Base-by-base conservation (phyloP, 2,113 vertebrate genomes). In the Felis chaus region DNA sequence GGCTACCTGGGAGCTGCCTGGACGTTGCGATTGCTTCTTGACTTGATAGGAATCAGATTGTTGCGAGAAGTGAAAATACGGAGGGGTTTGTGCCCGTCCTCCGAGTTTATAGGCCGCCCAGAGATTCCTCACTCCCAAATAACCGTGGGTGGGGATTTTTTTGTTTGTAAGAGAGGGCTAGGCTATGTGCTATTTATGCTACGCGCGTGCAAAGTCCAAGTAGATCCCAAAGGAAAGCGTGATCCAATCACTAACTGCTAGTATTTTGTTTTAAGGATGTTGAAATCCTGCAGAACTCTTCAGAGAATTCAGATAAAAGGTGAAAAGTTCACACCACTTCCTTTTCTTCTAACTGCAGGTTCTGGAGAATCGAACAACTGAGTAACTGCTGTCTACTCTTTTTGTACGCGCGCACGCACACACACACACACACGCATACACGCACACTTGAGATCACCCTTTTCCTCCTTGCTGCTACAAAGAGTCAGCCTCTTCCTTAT, bases 261-360 rank as follows among this genome's bases (percentile, higher is more conserved):
- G 50, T 45, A 15, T 74, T 94, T 89, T 91, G 89, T 94, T 94
- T 82, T 27, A 92, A 98, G 87, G 89, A 97, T 91, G 95, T 74
- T 89, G 92, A 96, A 98, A 96, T 97, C 94, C 86, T 95, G 80
- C 71, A 89, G 94, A 97, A 87, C 81, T 96, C 97, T 97, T 61
- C 91, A 91, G 92, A 98, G 81, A 95, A 90, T 96, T 66, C 57
- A 98, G 97, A 94, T 97, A 82, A 97, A 94, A 97, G 98, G 97
- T 98, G 98, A 98, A 97, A 97, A 98, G 98, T 98, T 98, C 96
- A 97, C 36, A 63, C 97, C 31, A 93, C 45, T 98, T 97, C 96
- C 93, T 94, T 94, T 96, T 91, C 94, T 97, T 91, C 94, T 87
- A 83, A 80, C 61, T 97, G 63, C 78, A 95, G 69, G 90, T 97